These are phyloP conservation scores for Otolemur crassicaudatus DNA, from an alignment of 2,797 vertebrate species.

Conservation along the genomic window DNA sequence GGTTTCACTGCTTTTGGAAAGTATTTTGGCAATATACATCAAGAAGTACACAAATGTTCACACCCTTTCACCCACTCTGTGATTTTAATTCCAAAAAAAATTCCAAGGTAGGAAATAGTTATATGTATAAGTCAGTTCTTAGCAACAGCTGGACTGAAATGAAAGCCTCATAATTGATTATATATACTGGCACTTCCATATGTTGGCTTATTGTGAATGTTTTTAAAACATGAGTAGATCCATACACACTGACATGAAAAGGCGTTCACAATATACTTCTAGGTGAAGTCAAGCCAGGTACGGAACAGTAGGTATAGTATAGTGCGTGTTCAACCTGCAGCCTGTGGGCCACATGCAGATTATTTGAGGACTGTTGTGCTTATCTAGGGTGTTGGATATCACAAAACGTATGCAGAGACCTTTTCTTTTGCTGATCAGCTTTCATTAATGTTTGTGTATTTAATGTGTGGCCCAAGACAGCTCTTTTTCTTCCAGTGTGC, in stretches of 20 bases:
- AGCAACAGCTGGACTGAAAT: neutral
- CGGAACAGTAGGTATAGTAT: neutral
- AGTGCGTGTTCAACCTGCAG: no score
- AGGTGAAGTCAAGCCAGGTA: neutral
- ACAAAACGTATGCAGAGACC: no score
- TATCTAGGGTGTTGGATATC: no score
- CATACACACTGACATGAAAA: neutral
- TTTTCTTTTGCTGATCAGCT: no score
- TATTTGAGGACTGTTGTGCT: no score
- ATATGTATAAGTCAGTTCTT: neutral
- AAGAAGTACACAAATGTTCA: neutral
- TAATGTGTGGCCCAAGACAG: no score
- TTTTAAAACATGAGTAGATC: neutral
- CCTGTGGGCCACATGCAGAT: no score
- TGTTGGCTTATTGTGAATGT: neutral
- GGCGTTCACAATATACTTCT: neutral
- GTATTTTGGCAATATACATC: neutral
- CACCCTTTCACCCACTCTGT: slow-evolving; percentile 8
- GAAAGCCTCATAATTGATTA: neutral
- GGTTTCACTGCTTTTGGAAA: neutral
- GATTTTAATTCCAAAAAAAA: slow-evolving; percentile 23
- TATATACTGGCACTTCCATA: neutral
- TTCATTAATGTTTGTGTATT: no score
- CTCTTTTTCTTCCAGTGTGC: no score
- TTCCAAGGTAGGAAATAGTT: slow-evolving; percentile 26